These are phyloP conservation scores for Ovis canadensis DNA, from an alignment of 2,113 vertebrate species.

Conservation along the genomic window DNA sequence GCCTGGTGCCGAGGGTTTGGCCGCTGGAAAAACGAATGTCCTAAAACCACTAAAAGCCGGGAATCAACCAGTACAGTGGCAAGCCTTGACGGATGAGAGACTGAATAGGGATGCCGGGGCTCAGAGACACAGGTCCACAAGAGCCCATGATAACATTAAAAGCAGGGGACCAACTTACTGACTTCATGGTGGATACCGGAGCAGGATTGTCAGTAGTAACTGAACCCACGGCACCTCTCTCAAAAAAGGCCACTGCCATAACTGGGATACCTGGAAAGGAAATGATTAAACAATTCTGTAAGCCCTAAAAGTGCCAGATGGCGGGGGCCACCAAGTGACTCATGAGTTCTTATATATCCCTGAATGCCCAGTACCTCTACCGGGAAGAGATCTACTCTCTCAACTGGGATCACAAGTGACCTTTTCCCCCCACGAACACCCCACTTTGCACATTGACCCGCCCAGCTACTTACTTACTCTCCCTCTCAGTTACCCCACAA, in stretches of 20 bases:
- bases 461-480: not conserved
- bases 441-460: not conserved
- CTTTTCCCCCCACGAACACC: accelerated
- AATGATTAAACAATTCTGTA: not conserved
- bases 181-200: not conserved
- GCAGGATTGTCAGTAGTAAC: not conserved
- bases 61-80: not conserved
- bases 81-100: not conserved
- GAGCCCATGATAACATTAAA: not conserved
- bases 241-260: not conserved
- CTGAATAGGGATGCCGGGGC: not conserved
- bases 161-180: not conserved
- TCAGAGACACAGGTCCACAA: not conserved
- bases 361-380: not conserved
- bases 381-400: not conserved
- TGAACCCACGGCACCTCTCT: not conserved
- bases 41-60: not conserved
- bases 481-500: not conserved
- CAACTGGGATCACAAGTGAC: not conserved
- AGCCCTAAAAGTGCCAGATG: not conserved
- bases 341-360: not conserved
- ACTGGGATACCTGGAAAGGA: not conserved
- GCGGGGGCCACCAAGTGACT: not conserved
- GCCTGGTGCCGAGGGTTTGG: not conserved
- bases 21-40: not conserved